These are phyloP conservation scores for Philotrypesis tridentata DNA, from an alignment of 1,140 invertebrate species.

Conservation along the genomic window DNA sequence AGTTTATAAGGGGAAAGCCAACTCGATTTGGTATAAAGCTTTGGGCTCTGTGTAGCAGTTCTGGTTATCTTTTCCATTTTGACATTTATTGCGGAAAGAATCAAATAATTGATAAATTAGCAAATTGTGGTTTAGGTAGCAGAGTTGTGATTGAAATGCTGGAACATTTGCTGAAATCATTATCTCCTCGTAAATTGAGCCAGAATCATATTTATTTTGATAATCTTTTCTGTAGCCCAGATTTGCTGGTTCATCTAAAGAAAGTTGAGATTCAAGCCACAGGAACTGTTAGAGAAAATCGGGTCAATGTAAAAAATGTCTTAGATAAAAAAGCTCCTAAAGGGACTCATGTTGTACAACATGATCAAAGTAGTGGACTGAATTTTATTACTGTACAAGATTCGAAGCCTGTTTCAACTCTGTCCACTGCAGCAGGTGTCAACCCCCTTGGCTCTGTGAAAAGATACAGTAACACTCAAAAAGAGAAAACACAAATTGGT, in stretches of 20 bases:
- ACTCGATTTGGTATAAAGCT: too few relatives aligned
- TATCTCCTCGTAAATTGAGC: background rate
- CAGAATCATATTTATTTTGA: constrained; percentile 58
- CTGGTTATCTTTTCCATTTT: too few relatives aligned
- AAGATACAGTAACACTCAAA: background rate
- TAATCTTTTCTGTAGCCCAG: constrained; percentile 64
- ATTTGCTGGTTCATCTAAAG: constrained; percentile 57
- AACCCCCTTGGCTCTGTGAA: too few relatives aligned
- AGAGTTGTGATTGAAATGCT: too few relatives aligned
- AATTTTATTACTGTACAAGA: background rate
- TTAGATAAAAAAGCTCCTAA: background rate
- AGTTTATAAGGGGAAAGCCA: too few relatives aligned
- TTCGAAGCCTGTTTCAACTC: background rate
- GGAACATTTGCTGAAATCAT: background rate
- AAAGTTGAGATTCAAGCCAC: constrained; percentile 54
- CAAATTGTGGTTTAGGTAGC: too few relatives aligned
- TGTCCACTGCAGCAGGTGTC: background rate
- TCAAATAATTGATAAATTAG: too few relatives aligned
- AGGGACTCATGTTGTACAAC: background rate
- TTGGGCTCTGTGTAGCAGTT: too few relatives aligned
- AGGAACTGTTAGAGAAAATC: background rate
- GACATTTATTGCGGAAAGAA: too few relatives aligned
- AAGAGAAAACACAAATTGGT: background rate
- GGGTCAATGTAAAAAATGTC: background rate
- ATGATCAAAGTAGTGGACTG: background rate